Conservation (phyloP, 2,113 vertebrate genomes). For the Hippocampus zosterae region DNA sequence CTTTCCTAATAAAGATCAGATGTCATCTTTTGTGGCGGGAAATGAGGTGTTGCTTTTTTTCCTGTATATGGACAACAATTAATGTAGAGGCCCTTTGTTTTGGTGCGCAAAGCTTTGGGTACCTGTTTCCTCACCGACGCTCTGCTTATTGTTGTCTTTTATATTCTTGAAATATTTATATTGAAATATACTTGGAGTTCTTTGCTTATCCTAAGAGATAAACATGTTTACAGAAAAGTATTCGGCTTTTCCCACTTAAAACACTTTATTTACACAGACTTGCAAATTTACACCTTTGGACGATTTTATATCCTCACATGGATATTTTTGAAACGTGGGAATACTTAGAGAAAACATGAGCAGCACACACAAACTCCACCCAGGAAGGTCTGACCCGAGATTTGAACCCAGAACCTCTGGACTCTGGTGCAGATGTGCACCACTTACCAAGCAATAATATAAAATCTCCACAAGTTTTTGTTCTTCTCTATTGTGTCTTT, state of each 20-base stretch:
- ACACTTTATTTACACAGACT: no score
- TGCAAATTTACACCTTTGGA: no score
- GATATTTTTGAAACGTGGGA: no score
- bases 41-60: conserved; percentile 27
- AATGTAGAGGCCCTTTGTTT: neutral
- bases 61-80: neutral
- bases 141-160: neutral
- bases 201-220: neutral
- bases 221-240: neutral
- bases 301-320: no score
- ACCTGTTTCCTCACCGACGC: no score
- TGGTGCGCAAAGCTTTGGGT: neutral
- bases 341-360: no score
- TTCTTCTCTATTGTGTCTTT: conserved; percentile 25
- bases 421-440: neutral
- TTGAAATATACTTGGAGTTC: neutral
- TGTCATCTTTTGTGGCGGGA: conserved; percentile 19
- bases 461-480: neutral
- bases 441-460: neutral
- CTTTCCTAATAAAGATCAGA: conserved; percentile 16
- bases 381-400: neutral
- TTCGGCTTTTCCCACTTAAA: no score
- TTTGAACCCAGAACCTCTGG: neutral
- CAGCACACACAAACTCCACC: no score
- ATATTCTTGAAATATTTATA: neutral